These are phyloP conservation scores for Siniperca obscura DNA, from an alignment of 2,797 vertebrate genomes.

Conservation along the genomic window DNA sequence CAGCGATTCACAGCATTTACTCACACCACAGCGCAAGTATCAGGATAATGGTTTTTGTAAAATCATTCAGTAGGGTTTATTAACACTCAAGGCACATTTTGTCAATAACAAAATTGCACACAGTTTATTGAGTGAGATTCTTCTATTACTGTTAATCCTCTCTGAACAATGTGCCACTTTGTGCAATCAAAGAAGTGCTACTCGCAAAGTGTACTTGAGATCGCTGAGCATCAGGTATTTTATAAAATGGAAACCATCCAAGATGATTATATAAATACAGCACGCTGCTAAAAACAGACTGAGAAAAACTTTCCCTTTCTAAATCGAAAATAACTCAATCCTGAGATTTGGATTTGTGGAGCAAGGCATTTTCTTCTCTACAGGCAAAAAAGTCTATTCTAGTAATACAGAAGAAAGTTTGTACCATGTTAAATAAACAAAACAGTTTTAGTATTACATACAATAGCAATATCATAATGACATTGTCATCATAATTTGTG, in stretches of 20 bases:
- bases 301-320: slow-evolving; percentile 4
- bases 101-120: slow-evolving; percentile 75
- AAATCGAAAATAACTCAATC: slow-evolving; percentile 22
- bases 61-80: slow-evolving; percentile 69
- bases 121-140: slow-evolving; percentile 68
- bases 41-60: slow-evolving; percentile 60
- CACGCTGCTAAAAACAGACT: slow-evolving; percentile 47
- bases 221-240: slow-evolving; percentile 74
- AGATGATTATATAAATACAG: slow-evolving; percentile 71
- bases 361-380: slow-evolving; percentile 4
- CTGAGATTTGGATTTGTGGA: slow-evolving; percentile 20
- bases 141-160: slow-evolving; percentile 74
- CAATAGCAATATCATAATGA: not conserved
- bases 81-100: slow-evolving; percentile 72
- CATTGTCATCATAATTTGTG: not conserved
- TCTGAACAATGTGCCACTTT: slow-evolving; percentile 82
- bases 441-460: not conserved
- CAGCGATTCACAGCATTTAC: slow-evolving; percentile 35
- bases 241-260: slow-evolving; percentile 71
- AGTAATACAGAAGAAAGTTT: slow-evolving; percentile 17
- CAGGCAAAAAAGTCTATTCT: not conserved
- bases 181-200: slow-evolving; percentile 81
- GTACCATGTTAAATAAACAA: slow-evolving; percentile 13
- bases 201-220: slow-evolving; percentile 76
- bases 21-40: slow-evolving; percentile 37